Percentiles rank a stretch among this genome's conserved stretches.
These are phyloP conservation scores for Balaeniceps rex DNA, from an alignment of 2,113 vertebrate genomes.

Conservation along the genomic window DNA sequence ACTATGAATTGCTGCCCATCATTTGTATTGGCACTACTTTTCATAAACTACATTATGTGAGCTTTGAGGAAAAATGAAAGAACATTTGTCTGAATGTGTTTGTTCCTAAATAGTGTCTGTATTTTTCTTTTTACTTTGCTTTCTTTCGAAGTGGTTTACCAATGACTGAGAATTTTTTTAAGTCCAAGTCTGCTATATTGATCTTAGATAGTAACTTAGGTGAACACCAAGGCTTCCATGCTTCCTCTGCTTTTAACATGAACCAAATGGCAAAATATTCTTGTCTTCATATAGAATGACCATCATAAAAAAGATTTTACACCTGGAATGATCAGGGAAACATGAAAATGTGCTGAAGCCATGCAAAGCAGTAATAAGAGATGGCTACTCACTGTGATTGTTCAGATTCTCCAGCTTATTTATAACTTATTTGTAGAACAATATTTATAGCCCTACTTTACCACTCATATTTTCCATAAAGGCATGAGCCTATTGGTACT, in stretches of 20 bases:
- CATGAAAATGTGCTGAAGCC: not conserved
- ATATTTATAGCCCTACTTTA: not conserved
- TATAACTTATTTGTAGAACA: not conserved
- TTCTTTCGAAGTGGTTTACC: not conserved
- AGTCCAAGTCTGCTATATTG: not conserved
- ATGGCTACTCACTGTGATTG: not conserved
- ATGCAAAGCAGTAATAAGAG: not conserved
- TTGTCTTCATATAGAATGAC: not conserved
- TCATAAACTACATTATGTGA: not conserved
- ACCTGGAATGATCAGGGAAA: not conserved
- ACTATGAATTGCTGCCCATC: not conserved
- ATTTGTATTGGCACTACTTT: not conserved
- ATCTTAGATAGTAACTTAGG: not conserved
- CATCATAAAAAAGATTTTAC: not conserved
- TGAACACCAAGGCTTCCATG: not conserved
- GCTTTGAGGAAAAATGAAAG: not conserved
- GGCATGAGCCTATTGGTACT: not conserved
- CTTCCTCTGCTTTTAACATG: not conserved
- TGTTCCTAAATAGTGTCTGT: not conserved
- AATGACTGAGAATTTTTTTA: not conserved
- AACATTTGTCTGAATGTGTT: not conserved
- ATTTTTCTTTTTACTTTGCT: not conserved
- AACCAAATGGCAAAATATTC: not conserved
- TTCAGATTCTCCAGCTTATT: not conserved
- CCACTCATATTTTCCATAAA: not conserved